Conservation (phyloP, 2,113 vertebrate species). For the Aegotheles bennettii region DNA sequence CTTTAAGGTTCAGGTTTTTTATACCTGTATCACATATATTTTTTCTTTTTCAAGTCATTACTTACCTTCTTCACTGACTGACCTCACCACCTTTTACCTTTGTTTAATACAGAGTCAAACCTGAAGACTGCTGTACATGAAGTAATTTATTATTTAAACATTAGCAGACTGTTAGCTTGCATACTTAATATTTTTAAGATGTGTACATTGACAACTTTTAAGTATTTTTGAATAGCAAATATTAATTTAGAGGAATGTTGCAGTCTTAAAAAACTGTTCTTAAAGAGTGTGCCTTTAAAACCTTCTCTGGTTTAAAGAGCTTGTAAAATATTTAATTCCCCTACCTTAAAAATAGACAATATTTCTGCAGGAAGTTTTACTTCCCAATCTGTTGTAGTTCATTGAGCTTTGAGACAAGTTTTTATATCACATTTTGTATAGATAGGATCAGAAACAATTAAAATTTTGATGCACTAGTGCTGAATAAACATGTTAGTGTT, state of each 20-base stretch:
- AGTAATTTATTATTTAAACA: neutral
- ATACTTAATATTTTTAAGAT: neutral
- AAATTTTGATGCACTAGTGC: neutral
- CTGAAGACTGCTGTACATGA: neutral
- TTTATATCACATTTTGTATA: neutral
- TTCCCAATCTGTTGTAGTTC: neutral
- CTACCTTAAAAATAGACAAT: accelerated
- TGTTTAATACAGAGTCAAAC: neutral
- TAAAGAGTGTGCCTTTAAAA: neutral
- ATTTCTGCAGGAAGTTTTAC: neutral
- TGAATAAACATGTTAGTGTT: neutral
- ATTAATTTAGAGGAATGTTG: neutral
- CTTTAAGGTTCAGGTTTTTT: neutral
- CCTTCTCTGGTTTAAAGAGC: neutral
- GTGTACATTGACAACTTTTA: neutral
- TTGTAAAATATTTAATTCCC: neutral
- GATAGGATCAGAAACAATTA: neutral
- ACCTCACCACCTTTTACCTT: neutral
- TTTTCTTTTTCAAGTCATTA: neutral
- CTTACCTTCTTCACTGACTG: neutral
- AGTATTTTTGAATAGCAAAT: neutral
- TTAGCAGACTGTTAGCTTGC: neutral
- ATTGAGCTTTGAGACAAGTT: neutral
- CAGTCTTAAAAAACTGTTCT: neutral
- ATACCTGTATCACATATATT: neutral